Base-by-base conservation (phyloP, 2,113 vertebrate species). In the Campylomormyrus numenius region DNA sequence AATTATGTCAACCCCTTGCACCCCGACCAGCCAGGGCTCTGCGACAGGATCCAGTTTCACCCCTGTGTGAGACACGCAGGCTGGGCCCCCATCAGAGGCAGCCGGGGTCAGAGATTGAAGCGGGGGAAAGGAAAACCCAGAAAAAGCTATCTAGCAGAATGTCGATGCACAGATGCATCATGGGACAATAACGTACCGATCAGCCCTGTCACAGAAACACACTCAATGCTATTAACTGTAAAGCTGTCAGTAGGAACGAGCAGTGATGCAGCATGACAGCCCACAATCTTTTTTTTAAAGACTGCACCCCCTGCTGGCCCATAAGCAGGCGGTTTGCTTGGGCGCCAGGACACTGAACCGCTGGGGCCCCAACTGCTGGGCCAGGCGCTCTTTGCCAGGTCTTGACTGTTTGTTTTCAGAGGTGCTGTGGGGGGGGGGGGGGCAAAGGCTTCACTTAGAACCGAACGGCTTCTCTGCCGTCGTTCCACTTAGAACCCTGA, bases 121-220 rank as follows among this genome's bases (percentile, higher is more conserved):
- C 45, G 9, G 49, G 62, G n/a, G 53, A n/a, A n/a, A 90, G 84
- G 46, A 92, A 45, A 89, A 35, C 42, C 9, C 85, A 87, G 46
- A 74, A 56, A 45, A 13, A 53, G 39, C 35, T 35, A 35, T 52
- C 53, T 88, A 62, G 49, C 89, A 80, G n/a, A 35, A 56, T 56
- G 21, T 31, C 7, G n/a, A 27, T 2, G 49, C 15, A 5, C 49
- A 21, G 85, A 31, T 52, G 48, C 50, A 35, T 53, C 50, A 21
- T 53, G 48, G 49, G 50, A 87, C 53, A 5, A 21, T n/a, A 24
- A 2, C 17, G 3, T 24, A 48, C 19, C 21, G 9, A 46, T 19
- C 80, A 45, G 80, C n/a, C 1, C n/a, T 13, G 9, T 70, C n/a
- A 27, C 62, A 66, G 10, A 42, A 19, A 77, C 31, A 77, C 13